phyloP scores from a whole-genome alignment of 2,797 vertebrate genomes.

The Phoebastria nigripes region DNA sequence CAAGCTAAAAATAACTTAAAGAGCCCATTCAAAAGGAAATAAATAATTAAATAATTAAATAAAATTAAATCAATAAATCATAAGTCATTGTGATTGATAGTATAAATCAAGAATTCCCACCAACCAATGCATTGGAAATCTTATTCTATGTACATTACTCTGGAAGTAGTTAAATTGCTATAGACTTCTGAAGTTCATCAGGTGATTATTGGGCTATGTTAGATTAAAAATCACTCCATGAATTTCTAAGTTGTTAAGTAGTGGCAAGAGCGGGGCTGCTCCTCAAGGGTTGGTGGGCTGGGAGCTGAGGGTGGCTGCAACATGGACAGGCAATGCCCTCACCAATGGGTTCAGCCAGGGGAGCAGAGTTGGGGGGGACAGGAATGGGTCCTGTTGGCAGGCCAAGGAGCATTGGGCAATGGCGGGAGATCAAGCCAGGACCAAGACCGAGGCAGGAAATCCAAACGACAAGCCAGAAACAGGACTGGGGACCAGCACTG shows the following conservation, averaged over 20 bases:
- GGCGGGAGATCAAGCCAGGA: not conserved
- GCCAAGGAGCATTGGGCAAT: not conserved
- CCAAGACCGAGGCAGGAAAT: not conserved
- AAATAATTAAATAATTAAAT: not conserved
- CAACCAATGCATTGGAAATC: not conserved
- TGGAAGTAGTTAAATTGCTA: not conserved
- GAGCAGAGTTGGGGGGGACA: too few species aligned
- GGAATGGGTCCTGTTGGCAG: not conserved
- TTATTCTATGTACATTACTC: not conserved
- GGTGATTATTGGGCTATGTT: not conserved
- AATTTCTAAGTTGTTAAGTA: not conserved
- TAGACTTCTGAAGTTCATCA: not conserved
- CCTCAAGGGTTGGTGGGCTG: rapidly evolving
- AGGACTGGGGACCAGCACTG: not conserved
- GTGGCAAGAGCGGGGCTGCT: not conserved
- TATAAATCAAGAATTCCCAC: not conserved
- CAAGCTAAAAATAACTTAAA: not conserved
- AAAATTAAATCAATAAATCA: not conserved
- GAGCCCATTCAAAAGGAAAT: not conserved
- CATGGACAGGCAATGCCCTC: rapidly evolving
- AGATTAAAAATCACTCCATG: not conserved
- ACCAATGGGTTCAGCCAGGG: not conserved
- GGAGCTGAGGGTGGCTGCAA: not conserved
- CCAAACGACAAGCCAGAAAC: not conserved
- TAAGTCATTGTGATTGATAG: not conserved